Evolutionary conservation across 2,113 vertebrate species (phyloP).

Genomic region (Tetrao urogallus): DNA sequence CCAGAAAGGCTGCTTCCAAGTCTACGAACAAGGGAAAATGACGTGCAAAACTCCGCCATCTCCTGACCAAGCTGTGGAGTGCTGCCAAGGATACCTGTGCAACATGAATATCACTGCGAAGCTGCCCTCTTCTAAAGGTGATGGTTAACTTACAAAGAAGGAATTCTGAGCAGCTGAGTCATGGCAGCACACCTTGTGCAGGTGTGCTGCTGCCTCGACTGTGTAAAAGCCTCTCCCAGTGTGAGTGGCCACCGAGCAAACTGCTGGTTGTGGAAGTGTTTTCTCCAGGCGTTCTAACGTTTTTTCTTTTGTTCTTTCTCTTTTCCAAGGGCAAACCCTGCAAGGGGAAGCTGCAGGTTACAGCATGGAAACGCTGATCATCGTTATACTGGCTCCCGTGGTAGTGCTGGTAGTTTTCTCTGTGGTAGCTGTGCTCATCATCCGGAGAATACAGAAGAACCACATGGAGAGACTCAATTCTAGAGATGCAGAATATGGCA

Average conservation of each 20-base stretch:
- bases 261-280: neutral
- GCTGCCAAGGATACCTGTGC: conserved; percentile 94
- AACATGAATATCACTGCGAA: conserved; percentile 93
- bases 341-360: conserved; percentile 80
- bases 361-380: conserved; percentile 85
- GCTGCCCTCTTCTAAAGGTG: conserved; percentile 89
- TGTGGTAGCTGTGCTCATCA: conserved; percentile 84
- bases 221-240: accelerated
- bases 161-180: neutral
- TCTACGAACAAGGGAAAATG: conserved; percentile 94
- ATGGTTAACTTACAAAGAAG: accelerated
- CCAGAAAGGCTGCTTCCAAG: conserved; percentile 97
- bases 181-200: accelerated
- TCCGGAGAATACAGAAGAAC: conserved; percentile 89
- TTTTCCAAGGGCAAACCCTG: conserved; percentile 76
- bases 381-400: conserved; percentile 87
- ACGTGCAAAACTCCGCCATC: conserved; percentile 96
- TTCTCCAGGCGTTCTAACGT: neutral
- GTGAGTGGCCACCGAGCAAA: neutral
- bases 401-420: conserved; percentile 88
- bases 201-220: neutral
- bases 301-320: neutral
- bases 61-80: conserved; percentile 93
- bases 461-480: conserved; percentile 93
- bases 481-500: conserved; percentile 93